Percentiles rank a stretch among this genome's conserved stretches.
Evolutionary conservation across 1,140 invertebrate species (phyloP).

Genomic region (Eubasilissa regina): DNA sequence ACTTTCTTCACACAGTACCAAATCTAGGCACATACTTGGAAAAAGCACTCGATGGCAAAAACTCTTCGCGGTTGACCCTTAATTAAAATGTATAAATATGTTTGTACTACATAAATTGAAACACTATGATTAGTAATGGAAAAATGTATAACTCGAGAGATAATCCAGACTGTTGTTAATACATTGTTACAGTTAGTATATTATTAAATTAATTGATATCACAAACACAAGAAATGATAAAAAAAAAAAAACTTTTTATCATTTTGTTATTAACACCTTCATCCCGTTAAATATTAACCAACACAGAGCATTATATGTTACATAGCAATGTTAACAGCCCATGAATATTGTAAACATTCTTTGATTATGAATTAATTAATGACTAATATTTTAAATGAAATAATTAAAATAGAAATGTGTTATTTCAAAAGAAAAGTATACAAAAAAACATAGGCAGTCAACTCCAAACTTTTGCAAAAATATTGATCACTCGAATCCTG

Average conservation of each 20-base stretch:
- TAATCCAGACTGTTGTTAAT: constrained; percentile 21
- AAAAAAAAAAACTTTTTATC: too few species aligned
- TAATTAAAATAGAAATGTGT: not conserved
- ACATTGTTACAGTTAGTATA: constrained; percentile 17
- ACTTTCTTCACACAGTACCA: too few species aligned
- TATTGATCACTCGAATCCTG: too few species aligned
- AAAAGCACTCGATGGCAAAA: too few species aligned
- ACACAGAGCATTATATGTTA: constrained; percentile 35
- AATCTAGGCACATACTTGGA: too few species aligned
- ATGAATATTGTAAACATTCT: not conserved
- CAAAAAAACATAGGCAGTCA: constrained; percentile 3
- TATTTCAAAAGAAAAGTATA: not conserved
- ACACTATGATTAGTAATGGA: not conserved
- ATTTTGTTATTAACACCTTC: too few species aligned
- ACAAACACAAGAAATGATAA: too few species aligned
- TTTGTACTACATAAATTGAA: too few species aligned
- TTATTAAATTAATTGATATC: too few species aligned
- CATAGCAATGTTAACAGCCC: constrained; percentile 30
- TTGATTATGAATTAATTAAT: not conserved
- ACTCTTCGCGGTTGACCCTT: too few species aligned
- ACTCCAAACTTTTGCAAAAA: constrained; percentile 30
- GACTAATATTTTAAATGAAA: not conserved
- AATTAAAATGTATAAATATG: too few species aligned
- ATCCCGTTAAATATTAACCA: constrained; percentile 23
- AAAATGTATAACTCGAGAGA: not conserved